phyloP scores from a whole-genome alignment of 2,888 invertebrate species.

The Phania funesta region DNA sequence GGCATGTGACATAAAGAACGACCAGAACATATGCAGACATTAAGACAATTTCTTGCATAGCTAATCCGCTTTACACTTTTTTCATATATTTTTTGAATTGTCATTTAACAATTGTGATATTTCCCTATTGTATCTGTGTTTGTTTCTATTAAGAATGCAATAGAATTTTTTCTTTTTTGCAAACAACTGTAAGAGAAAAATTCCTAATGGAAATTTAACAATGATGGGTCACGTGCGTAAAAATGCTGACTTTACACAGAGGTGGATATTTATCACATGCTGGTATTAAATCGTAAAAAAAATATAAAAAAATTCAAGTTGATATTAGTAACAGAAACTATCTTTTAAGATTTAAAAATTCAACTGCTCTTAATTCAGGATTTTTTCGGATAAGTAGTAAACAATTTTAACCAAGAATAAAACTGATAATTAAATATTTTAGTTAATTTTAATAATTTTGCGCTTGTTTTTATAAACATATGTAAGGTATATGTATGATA shows the following conservation, averaged over 20 bases:
- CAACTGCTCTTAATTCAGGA: no score
- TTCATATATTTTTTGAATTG: conserved; percentile 14
- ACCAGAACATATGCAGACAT: background rate
- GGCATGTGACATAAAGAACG: conserved; percentile 31
- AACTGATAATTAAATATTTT: no score
- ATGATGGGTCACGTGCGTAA: background rate
- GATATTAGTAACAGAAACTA: no score
- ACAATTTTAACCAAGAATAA: no score
- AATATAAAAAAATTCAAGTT: no score
- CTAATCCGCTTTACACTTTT: conserved; percentile 40
- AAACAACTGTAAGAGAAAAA: background rate
- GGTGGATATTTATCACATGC: background rate
- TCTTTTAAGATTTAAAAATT: no score
- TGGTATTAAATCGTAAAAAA: background rate
- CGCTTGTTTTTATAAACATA: no score
- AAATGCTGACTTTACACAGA: background rate
- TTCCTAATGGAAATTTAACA: background rate
- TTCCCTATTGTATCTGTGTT: conserved; percentile 7
- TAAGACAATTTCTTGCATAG: conserved; percentile 32
- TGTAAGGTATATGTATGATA: no score
- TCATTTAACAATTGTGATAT: conserved; percentile 10
- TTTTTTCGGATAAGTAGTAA: no score
- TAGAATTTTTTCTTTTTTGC: background rate
- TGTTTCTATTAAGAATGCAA: background rate
- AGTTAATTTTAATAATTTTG: no score